Percentiles rank a stretch among this genome's conserved stretches.
These are phyloP conservation scores for Orientallactaga sibirica DNA, from an alignment of 2,797 vertebrate genomes.

Conservation along the genomic window DNA sequence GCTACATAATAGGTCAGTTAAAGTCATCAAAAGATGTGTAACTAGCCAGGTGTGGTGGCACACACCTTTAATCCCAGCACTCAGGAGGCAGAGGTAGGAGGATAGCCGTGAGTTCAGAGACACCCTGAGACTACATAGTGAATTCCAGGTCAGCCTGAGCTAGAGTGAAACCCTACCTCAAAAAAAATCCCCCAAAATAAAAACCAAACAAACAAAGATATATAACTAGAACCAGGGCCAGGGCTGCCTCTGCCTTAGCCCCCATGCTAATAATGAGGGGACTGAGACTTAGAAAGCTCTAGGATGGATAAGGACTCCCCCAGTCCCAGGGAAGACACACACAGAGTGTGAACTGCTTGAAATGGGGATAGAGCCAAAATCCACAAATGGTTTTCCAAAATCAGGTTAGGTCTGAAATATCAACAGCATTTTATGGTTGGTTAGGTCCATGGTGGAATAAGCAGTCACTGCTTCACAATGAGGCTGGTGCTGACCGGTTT, in stretches of 20 bases:
- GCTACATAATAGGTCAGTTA: neutral
- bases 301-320: neutral
- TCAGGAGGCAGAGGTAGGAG: too few species aligned
- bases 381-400: constrained; percentile 10
- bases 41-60: neutral
- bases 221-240: neutral
- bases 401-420: neutral
- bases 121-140: too few species aligned
- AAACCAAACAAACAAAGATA: neutral
- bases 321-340: neutral
- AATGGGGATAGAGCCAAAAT: constrained; percentile 14
- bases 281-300: neutral
- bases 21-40: neutral
- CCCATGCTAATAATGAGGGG: neutral
- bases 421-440: neutral
- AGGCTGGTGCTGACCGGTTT: neutral
- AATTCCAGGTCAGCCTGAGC: too few species aligned
- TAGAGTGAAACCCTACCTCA: too few species aligned
- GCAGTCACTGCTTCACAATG: neutral
- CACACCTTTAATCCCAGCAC: too few species aligned
- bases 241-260: neutral
- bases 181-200: too few species aligned
- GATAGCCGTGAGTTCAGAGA: too few species aligned
- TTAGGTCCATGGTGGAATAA: neutral
- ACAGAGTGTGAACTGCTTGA: neutral